Conservation (phyloP, 37 sponge, comb jelly and placozoan species). For the Mnemiopsis leidyi region DNA sequence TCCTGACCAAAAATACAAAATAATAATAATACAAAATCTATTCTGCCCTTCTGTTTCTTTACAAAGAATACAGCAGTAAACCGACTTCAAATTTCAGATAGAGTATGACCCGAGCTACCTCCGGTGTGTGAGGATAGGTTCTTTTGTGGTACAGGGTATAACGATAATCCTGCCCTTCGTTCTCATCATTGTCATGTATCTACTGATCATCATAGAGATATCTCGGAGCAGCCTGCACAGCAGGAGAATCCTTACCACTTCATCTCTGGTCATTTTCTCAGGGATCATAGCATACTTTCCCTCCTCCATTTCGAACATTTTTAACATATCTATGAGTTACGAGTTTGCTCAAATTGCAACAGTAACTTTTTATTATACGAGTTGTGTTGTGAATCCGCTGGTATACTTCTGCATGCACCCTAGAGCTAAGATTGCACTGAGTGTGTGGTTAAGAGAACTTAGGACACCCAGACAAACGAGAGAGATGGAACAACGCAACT, state of each 20-base stretch:
- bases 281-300: constrained; percentile 13
- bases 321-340: background rate
- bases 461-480: no score
- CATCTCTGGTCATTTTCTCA: background rate
- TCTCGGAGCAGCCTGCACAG: background rate
- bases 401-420: constrained; percentile 9
- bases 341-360: background rate
- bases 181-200: background rate
- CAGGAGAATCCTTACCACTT: background rate
- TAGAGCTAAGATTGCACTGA: background rate
- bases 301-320: background rate
- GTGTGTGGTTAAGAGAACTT: background rate
- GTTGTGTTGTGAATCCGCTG: background rate
- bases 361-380: constrained; percentile 1
- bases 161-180: background rate
- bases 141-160: background rate
- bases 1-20: no score
- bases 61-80: no score
- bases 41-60: no score
- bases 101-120: background rate
- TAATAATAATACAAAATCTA: no score
- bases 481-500: no score
- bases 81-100: constrained; percentile 15
- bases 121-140: background rate
- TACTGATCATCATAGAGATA: background rate